Conservation (phyloP, 2,888 invertebrate genomes). For the Blastobasis adustella region DNA sequence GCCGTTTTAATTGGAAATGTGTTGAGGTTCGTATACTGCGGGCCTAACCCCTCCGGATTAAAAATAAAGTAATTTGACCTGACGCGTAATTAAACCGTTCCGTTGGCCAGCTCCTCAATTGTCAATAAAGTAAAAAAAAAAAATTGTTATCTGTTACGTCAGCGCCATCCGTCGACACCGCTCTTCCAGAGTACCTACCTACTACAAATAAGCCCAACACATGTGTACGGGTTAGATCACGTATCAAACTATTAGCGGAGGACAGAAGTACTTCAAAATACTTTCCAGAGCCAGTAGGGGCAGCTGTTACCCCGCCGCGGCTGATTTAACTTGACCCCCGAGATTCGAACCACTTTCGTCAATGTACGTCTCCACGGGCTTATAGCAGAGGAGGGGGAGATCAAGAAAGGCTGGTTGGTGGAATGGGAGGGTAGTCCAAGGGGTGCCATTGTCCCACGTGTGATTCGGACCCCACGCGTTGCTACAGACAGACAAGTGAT, state of each 20-base stretch:
- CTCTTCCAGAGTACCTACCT: too few species aligned
- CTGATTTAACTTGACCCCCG: slow-evolving; percentile 27
- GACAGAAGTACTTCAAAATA: slow-evolving; percentile 53
- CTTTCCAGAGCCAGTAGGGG: slow-evolving; percentile 32
- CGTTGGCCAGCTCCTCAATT: too few species aligned
- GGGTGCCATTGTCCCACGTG: slow-evolving; percentile 56
- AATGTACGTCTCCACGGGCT: slow-evolving; percentile 10
- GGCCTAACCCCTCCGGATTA: too few species aligned
- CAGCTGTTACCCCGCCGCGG: slow-evolving; percentile 43
- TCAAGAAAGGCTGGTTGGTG: slow-evolving; percentile 21
- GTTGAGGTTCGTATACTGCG: too few species aligned
- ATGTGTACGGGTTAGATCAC: slow-evolving; percentile 29
- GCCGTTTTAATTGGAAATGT: too few species aligned
- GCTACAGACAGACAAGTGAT: slow-evolving; percentile 51
- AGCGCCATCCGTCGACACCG: too few species aligned
- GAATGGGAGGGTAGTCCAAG: slow-evolving; percentile 34
- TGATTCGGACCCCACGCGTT: slow-evolving; percentile 60
- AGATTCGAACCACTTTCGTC: slow-evolving; percentile 10
- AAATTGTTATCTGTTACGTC: too few species aligned
- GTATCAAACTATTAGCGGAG: slow-evolving; percentile 43
- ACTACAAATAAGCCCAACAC: slow-evolving; percentile 15
- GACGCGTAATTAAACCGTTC: too few species aligned
- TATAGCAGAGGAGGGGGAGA: slow-evolving; percentile 17
- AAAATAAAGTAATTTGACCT: too few species aligned
- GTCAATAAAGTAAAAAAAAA: too few species aligned